Conservation (phyloP, 2,888 invertebrate genomes). For the Gnatocerus cornutus region DNA sequence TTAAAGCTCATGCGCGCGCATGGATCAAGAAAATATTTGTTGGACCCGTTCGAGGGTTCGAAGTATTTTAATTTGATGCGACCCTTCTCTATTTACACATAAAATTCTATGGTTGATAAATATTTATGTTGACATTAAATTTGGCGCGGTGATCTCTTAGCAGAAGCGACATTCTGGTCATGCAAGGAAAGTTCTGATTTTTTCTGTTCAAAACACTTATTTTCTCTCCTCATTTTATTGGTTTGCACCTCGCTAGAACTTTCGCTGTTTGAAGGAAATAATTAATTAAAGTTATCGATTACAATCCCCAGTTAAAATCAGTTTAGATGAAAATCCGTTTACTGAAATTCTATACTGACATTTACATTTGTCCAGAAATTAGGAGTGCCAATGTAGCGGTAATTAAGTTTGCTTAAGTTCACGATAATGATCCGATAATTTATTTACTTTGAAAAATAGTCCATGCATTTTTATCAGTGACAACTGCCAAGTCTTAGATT, state of each 20-base stretch:
- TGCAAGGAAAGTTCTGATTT: not conserved
- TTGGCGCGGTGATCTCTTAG: constrained; percentile 14
- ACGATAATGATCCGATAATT: constrained; percentile 50
- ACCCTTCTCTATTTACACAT: constrained; percentile 47
- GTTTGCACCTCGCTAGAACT: constrained; percentile 5
- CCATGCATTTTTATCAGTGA: constrained; percentile 35
- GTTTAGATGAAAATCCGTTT: constrained; percentile 39
- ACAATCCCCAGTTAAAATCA: constrained; percentile 35
- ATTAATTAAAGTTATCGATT: constrained; percentile 48
- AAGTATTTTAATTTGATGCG: constrained; percentile 46
- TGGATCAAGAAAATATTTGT: constrained; percentile 35
- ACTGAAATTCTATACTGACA: constrained; percentile 40
- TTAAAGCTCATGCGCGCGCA: constrained; percentile 43
- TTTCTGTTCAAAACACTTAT: no score
- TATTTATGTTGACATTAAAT: constrained; percentile 43
- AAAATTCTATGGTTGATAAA: constrained; percentile 46
- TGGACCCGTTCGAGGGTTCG: constrained; percentile 32
- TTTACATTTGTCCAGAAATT: constrained; percentile 41
- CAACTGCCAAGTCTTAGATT: constrained; percentile 30
- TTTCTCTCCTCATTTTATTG: not conserved
- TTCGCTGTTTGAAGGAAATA: constrained; percentile 24
- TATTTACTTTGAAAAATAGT: constrained; percentile 31
- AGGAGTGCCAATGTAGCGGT: constrained; percentile 45
- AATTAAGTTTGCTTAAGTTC: constrained; percentile 47
- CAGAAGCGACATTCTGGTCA: not conserved